These are phyloP conservation scores for Drosophila saltans DNA, from an alignment of 1,140 invertebrate genomes.

Conservation along the genomic window DNA sequence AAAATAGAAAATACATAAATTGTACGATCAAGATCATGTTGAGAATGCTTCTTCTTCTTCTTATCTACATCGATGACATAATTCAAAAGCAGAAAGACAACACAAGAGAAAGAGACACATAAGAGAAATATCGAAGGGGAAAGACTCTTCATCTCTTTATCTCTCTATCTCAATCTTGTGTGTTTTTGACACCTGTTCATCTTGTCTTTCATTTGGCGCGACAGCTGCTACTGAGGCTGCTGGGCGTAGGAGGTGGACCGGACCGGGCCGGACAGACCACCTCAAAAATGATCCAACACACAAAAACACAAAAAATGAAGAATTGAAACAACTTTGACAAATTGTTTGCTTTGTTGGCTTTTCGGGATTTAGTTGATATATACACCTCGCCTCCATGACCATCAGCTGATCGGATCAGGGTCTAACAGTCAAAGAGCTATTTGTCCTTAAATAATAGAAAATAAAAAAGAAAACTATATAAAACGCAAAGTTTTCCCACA, in stretches of 20 bases:
- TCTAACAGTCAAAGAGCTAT: slow-evolving; percentile 13
- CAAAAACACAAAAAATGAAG: neutral
- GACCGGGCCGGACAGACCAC: neutral
- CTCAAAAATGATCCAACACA: neutral
- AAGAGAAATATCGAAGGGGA: neutral
- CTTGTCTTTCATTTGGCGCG: slow-evolving; percentile 39
- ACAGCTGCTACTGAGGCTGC: slow-evolving; percentile 32
- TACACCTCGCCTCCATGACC: neutral
- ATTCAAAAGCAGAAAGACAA: slow-evolving; percentile 34
- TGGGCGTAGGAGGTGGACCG: slow-evolving; percentile 20
- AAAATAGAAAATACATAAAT: slow-evolving; percentile 79
- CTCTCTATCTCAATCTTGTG: slow-evolving; percentile 15
- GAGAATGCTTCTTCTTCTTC: slow-evolving; percentile 17
- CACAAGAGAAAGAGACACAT: neutral
- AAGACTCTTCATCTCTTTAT: slow-evolving; percentile 4
- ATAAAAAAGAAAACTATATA: neutral
- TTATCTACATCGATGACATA: slow-evolving; percentile 56
- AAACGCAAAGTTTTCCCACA: no score
- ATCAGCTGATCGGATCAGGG: slow-evolving; percentile 19
- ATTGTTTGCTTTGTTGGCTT: slow-evolving; percentile 33
- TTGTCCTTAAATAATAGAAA: slow-evolving; percentile 1
- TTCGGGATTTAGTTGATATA: neutral
- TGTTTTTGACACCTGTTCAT: slow-evolving; percentile 56
- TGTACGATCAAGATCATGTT: slow-evolving; percentile 78
- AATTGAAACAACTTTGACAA: slow-evolving; percentile 47